Evolutionary conservation across 2,797 vertebrate genomes (phyloP).

Genomic region (Urophycis tenuis): DNA sequence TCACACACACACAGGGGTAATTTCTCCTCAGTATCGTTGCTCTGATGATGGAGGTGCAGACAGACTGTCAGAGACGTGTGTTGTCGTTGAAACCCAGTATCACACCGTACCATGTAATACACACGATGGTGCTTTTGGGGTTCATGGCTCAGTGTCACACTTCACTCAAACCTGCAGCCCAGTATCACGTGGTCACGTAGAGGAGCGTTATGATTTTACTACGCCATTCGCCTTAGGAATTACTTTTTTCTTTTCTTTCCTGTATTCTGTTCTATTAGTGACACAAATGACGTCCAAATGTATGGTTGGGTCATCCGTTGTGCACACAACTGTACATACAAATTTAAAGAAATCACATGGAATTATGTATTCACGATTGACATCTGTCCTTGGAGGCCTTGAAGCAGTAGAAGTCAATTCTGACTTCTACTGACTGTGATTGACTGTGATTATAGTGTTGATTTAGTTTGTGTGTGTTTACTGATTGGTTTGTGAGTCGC

Average conservation of each 20-base stretch:
- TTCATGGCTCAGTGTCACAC: too few species aligned
- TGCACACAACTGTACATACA: background rate
- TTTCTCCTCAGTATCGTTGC: constrained; percentile 53
- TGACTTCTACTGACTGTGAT: too few species aligned
- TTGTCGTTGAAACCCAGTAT: background rate
- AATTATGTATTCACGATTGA: background rate
- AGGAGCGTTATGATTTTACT: background rate
- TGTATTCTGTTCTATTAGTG: background rate
- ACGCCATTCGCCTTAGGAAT: too few species aligned
- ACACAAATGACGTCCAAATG: background rate
- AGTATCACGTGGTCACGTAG: background rate
- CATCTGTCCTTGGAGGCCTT: background rate
- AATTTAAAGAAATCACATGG: too few species aligned
- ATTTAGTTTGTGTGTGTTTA: background rate
- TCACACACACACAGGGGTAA: constrained; percentile 15
- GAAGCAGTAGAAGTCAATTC: background rate
- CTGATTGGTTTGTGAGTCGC: background rate
- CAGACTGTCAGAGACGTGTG: constrained; percentile 3
- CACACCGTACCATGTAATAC: too few species aligned
- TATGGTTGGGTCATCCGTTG: background rate
- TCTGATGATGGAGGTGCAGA: constrained; percentile 25
- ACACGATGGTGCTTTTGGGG: too few species aligned
- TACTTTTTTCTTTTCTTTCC: too few species aligned
- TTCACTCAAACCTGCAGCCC: too few species aligned
- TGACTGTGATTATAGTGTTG: too few species aligned